Evolutionary conservation across 2,113 vertebrate genomes (phyloP).

Genomic region (Spheniscus mendiculus): DNA sequence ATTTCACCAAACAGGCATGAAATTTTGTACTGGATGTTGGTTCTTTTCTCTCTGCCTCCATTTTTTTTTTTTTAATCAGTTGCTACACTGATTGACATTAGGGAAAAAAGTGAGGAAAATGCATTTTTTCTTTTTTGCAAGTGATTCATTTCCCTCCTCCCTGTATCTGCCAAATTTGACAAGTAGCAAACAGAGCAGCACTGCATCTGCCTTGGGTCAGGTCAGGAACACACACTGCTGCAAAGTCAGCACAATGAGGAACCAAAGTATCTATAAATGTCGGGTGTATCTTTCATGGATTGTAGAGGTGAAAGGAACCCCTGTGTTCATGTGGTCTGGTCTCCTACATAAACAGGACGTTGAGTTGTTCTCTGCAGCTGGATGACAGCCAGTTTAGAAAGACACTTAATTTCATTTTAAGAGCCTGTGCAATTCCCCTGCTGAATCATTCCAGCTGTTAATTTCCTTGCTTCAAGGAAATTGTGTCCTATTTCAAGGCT

Average conservation of each 20-base stretch:
- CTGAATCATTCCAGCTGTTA: conserved; percentile 20
- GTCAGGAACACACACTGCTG: not conserved
- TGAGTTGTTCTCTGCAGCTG: not conserved
- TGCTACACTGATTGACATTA: not conserved
- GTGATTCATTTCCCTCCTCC: not conserved
- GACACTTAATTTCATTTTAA: conserved; percentile 32
- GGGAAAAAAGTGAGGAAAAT: not conserved
- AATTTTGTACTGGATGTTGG: not conserved
- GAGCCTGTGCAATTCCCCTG: not conserved
- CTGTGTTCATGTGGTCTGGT: not conserved
- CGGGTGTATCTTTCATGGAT: not conserved
- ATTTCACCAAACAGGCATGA: not conserved
- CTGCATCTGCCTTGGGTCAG: rapidly evolving
- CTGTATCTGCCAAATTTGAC: not conserved
- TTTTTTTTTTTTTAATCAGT: not conserved
- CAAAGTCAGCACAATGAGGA: not conserved
- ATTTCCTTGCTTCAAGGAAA: conserved; percentile 35
- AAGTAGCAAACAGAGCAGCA: not conserved
- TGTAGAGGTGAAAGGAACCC: not conserved
- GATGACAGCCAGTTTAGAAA: not conserved
- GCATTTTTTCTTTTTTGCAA: not conserved
- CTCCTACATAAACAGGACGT: not conserved
- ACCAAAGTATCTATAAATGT: not conserved
- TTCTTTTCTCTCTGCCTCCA: not conserved
- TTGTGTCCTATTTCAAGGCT: not conserved